Base-by-base conservation (phyloP, 2,888 invertebrate genomes). In the Orchesella flavescens region DNA sequence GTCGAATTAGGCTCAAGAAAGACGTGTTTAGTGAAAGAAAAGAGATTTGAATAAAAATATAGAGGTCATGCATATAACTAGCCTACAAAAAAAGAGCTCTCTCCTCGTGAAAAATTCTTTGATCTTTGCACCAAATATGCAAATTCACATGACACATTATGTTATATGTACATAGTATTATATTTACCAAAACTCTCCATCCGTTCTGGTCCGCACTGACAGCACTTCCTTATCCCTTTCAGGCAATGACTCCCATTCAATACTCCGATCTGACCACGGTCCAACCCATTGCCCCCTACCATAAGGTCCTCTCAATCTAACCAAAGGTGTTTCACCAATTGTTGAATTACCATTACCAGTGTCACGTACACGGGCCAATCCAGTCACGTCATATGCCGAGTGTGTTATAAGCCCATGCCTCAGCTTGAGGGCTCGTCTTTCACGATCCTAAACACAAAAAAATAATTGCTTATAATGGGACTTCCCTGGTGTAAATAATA, bases 241-340 rank as follows among this genome's bases (percentile, higher is more conserved):
- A 19, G 93, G 92, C 68, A 94, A 90, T 19, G 93, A 92, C 89
- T 93, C 93, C 94, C 94, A 94, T 90, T 93, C 93, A 91, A 93
- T 92, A 72, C 93, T 92, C 84, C 93, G 90, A 89, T 94, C 93
- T 85, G 93, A 92, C 94, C 94, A 94, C 0, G 94, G 92, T 34
- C 94, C 94, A 57, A 92, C 92, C 94, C 94, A 94, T 89, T 93
- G 93, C 0, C 93, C 93, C 85, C 92, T 90, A 2, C 93, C 94
- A 92, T 93, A 93, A 0, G 94, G 93, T 89, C 93, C 94, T 77
- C 94, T 90, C 87, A 94, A 90, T 79, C 94, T 90, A 83, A 93
- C 93, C 84, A 93, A 90, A 65, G 92, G 92, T 34, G 92, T 92
- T 89, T 92, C 93, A 2, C 92, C 92, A 72, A 91, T 89, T n/a